phyloP scores from a whole-genome alignment of 1,140 invertebrate species.

The Chironomus tepperi region DNA sequence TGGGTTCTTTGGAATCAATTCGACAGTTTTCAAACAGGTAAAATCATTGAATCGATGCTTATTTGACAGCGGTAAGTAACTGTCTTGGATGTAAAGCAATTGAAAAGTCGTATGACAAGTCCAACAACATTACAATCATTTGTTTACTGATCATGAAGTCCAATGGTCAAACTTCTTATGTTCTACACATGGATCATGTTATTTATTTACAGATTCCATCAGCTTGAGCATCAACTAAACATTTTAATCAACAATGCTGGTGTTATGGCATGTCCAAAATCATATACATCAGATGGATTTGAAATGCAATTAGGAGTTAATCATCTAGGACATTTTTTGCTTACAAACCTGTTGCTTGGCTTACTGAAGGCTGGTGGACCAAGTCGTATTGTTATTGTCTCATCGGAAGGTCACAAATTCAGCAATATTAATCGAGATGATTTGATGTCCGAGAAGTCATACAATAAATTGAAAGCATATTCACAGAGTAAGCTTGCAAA shows the following conservation, averaged over 20 bases:
- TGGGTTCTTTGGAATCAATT: slow-evolving; percentile 69
- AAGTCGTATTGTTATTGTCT: slow-evolving; percentile 43
- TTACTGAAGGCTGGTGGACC: slow-evolving; percentile 45
- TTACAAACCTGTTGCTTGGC: slow-evolving; percentile 67
- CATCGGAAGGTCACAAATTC: slow-evolving; percentile 38
- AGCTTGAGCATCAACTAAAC: slow-evolving; percentile 52
- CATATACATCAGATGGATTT: slow-evolving; percentile 64
- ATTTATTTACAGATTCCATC: slow-evolving; percentile 29
- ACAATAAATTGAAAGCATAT: slow-evolving; percentile 53
- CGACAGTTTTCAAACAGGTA: slow-evolving; percentile 56
- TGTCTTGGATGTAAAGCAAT: too few relatives aligned
- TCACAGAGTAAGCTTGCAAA: slow-evolving; percentile 67
- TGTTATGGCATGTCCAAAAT: slow-evolving; percentile 55
- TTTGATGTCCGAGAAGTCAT: slow-evolving; percentile 52
- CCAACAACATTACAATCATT: too few relatives aligned
- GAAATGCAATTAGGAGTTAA: slow-evolving; percentile 73
- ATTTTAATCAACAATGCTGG: slow-evolving; percentile 89
- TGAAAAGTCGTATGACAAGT: too few relatives aligned
- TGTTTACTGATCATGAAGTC: too few relatives aligned
- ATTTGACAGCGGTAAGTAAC: too few relatives aligned
- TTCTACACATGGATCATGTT: too few relatives aligned
- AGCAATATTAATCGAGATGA: slow-evolving; percentile 62
- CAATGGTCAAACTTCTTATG: too few relatives aligned
- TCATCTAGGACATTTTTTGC: slow-evolving; percentile 74
- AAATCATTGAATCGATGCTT: too few relatives aligned